Evolutionary conservation across 2,113 vertebrate genomes (phyloP).

Genomic region (Carassius gibelio): DNA sequence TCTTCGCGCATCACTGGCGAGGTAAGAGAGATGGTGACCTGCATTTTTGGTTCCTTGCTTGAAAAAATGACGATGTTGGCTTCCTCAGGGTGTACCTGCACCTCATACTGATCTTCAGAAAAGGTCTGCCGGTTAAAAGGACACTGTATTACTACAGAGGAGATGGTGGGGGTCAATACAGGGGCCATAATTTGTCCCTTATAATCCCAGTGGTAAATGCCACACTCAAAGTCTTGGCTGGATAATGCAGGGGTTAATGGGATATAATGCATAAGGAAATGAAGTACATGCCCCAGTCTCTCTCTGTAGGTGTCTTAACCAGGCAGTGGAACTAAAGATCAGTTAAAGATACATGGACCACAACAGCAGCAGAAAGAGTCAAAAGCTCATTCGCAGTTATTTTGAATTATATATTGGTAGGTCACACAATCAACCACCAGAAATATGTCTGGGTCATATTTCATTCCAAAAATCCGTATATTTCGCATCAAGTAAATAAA

Average conservation of each 20-base stretch:
- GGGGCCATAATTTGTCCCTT: background rate
- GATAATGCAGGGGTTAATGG: background rate
- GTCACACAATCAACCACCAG: background rate
- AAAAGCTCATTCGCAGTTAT: slow-evolving; percentile 36
- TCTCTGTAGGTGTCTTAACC: slow-evolving; percentile 81
- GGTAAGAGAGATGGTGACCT: slow-evolving; percentile 83
- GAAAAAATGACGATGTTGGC: slow-evolving; percentile 81
- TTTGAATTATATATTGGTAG: background rate
- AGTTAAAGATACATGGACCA: slow-evolving; percentile 65
- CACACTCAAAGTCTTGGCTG: background rate
- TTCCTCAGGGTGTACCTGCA: slow-evolving; percentile 79
- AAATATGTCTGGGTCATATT: background rate
- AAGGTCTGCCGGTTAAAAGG: slow-evolving; percentile 84
- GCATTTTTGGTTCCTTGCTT: slow-evolving; percentile 84
- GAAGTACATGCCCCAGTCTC: slow-evolving; percentile 63
- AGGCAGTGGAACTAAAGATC: slow-evolving; percentile 81
- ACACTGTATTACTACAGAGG: slow-evolving; percentile 81
- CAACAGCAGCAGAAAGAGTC: slow-evolving; percentile 61
- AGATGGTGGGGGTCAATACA: slow-evolving; percentile 49
- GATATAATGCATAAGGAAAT: background rate
- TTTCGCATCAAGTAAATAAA: background rate
- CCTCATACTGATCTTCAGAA: slow-evolving; percentile 84
- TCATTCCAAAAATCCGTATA: background rate
- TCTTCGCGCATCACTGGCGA: slow-evolving; percentile 86
- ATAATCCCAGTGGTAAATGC: background rate